Base-by-base conservation (phyloP, 1,140 invertebrate species). In the Dreissena rostriformis region DNA sequence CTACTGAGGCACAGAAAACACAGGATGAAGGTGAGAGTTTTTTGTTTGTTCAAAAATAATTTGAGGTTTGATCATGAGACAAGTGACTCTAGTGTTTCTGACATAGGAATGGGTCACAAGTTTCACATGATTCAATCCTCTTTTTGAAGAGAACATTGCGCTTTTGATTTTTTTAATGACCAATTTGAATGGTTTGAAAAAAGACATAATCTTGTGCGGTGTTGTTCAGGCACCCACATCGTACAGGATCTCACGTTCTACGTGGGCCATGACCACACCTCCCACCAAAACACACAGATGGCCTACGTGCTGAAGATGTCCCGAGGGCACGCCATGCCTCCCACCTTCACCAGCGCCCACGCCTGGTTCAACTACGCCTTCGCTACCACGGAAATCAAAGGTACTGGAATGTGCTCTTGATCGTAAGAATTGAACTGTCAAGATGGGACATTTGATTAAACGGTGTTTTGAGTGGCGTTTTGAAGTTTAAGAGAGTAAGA, bases 281-380 rank as follows among this genome's bases (percentile, higher is more conserved):
- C 93, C 87, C 88, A 88, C 88, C 96, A 97, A 92, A 96, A 96
- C 90, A 97, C 96, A 49, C 92, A 91, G 78, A 98, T 98, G 39
- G 98, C 97, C 14, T 98, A 97, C 0, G 97, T 99, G 28, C 98
- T 97, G 92, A 96, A 97, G 90, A 96, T 99, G 82, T 97, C 97
- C 63, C 95, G 98, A 70, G 97, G 97, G 87, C 96, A 98, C 73
- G 95, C 98, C 26, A 98, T 98, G 93, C 98, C 98, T 68, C 98
- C 98, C 29, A 98, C 98, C 93, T 99, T 98, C 93, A 97, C 97
- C 92, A 97, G 96, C 24, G 94, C 98, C 14, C 96, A 97, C 88
- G 98, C 99, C 93, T 99, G 98, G 98, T 99, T 99, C 94, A 96
- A 97, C 88, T 99, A 99, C 94, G 97, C 98, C 0, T 99, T 99